Evolutionary conservation across 2,113 vertebrate genomes (phyloP).

Genomic region (Crocuta crocuta): DNA sequence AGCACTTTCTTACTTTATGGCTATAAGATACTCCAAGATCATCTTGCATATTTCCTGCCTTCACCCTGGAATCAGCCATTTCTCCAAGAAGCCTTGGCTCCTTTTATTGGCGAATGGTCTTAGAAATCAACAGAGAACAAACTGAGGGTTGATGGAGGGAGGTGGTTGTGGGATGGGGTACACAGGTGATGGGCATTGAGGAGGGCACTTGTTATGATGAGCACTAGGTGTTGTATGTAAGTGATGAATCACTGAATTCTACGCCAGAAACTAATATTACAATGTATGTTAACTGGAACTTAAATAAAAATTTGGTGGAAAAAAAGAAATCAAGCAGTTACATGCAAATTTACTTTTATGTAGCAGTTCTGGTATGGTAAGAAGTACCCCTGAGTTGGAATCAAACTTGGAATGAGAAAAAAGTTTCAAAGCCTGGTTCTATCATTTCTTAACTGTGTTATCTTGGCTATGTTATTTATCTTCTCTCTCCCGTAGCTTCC

Average conservation of each 20-base stretch:
- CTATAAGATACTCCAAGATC: neutral
- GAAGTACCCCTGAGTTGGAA: neutral
- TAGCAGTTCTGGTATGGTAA: neutral
- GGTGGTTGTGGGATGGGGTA: too few relatives aligned
- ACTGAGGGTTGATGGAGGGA: too few relatives aligned
- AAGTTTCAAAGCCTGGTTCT: neutral
- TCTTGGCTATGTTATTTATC: neutral
- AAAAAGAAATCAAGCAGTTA: neutral
- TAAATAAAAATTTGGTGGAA: too few relatives aligned
- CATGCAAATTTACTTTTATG: neutral
- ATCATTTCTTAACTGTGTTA: neutral
- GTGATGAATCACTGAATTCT: too few relatives aligned
- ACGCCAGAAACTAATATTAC: too few relatives aligned
- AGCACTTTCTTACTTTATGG: neutral
- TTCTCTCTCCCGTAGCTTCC: neutral
- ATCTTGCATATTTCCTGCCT: neutral
- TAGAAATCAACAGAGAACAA: neutral
- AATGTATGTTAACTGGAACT: too few relatives aligned
- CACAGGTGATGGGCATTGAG: too few relatives aligned
- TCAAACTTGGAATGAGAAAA: neutral
- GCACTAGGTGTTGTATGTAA: too few relatives aligned
- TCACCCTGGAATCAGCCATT: neutral
- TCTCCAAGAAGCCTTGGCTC: neutral
- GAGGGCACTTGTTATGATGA: too few relatives aligned
- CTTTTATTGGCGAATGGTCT: neutral